Conservation (phyloP, 92 coral and sea anemone genomes). For the Porites rus region DNA sequence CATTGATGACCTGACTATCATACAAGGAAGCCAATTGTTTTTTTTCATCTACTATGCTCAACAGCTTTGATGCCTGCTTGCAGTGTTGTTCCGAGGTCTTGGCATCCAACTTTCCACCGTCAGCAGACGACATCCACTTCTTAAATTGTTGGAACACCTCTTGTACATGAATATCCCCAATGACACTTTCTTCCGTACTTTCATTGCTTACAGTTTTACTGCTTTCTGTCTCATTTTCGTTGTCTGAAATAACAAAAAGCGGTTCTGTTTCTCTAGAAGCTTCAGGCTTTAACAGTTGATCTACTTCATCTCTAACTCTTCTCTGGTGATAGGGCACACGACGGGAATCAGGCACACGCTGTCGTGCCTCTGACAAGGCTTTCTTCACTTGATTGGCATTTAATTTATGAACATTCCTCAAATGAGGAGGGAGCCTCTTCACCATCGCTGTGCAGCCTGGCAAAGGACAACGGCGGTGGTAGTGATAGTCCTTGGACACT, state of each 20-base stretch:
- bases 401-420: slow-evolving; percentile 38
- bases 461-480: slow-evolving; percentile 32
- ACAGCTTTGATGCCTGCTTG: slow-evolving; percentile 31
- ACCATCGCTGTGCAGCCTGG: slow-evolving; percentile 25
- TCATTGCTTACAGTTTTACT: background rate
- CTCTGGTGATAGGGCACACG: slow-evolving; percentile 34
- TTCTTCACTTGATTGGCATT: slow-evolving; percentile 14
- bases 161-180: background rate
- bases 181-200: background rate
- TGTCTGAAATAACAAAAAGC: background rate
- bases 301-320: background rate
- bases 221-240: background rate
- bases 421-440: slow-evolving; percentile 40
- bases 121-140: slow-evolving; percentile 31
- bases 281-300: background rate
- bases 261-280: background rate
- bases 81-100: slow-evolving; percentile 36
- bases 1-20: slow-evolving; percentile 23
- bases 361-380: too few relatives aligned
- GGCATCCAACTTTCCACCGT: slow-evolving; percentile 29
- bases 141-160: background rate
- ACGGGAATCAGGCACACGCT: slow-evolving; percentile 34
- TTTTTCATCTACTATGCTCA: slow-evolving; percentile 26
- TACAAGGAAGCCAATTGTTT: slow-evolving; percentile 11
- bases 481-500: slow-evolving; percentile 19